These are phyloP conservation scores for Hypocryptadius cinnamomeus DNA, from an alignment of 2,113 vertebrate genomes.

Conservation along the genomic window DNA sequence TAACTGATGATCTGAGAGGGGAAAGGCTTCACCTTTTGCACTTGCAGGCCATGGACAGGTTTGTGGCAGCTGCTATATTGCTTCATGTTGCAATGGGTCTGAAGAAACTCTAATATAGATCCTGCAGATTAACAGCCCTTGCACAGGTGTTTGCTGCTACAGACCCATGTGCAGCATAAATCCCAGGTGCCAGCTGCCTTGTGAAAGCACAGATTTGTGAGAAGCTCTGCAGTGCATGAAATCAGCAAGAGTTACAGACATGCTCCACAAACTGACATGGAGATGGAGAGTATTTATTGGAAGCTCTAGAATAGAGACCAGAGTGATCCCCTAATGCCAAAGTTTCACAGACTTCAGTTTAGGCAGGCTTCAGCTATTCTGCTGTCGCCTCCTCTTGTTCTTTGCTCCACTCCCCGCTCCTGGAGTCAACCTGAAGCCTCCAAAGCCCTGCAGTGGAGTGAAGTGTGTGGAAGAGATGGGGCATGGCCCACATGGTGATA, in stretches of 20 bases:
- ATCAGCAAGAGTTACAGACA: not conserved
- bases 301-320: not conserved
- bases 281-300: not conserved
- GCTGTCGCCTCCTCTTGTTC: not conserved
- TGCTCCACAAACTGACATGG: not conserved
- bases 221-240: not conserved
- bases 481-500: fast-evolving
- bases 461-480: not conserved
- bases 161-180: not conserved
- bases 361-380: not conserved
- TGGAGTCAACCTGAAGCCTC: not conserved
- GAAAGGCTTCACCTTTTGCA: not conserved
- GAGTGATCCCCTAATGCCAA: not conserved
- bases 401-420: not conserved
- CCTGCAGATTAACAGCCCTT: not conserved
- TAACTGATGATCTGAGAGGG: not conserved
- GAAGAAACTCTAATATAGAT: not conserved
- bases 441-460: not conserved
- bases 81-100: not conserved
- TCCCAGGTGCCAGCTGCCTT: not conserved
- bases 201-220: not conserved
- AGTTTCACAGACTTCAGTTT: not conserved
- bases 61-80: not conserved
- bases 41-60: not conserved
- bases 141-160: not conserved